Conservation (phyloP, 1,140 invertebrate species). For the Hormaphis cornu region DNA sequence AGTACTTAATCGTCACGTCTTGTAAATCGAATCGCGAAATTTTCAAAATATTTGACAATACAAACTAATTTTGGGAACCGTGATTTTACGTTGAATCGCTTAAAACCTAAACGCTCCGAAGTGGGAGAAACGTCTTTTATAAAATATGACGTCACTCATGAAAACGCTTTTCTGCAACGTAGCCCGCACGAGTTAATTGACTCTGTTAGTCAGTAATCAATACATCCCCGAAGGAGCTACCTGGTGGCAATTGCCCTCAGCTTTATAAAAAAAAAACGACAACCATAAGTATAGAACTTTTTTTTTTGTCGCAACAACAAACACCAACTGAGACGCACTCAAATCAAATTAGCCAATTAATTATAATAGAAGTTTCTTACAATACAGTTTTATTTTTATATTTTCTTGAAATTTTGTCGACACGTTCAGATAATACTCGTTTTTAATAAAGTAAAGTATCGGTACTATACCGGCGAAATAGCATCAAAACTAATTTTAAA, state of each 20-base stretch:
- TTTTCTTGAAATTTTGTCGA: not conserved
- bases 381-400: not conserved
- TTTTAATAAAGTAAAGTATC: no score
- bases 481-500: no score
- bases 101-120: conserved; percentile 14
- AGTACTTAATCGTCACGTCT: no score
- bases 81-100: not conserved
- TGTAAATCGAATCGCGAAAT: no score
- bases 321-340: not conserved
- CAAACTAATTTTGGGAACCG: conserved; percentile 8
- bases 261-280: conserved; percentile 21
- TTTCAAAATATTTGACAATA: no score
- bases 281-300: not conserved
- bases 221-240: conserved; percentile 27
- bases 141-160: conserved; percentile 28
- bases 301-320: conserved; percentile 8
- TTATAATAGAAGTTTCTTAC: not conserved
- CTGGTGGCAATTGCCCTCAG: conserved; percentile 14
- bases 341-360: conserved; percentile 1
- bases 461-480: no score
- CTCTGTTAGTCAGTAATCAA: conserved; percentile 29
- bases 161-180: conserved; percentile 11
- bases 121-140: conserved; percentile 19
- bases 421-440: no score
- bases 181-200: conserved; percentile 25